phyloP scores from a whole-genome alignment of 2,113 vertebrate species.

The Chaetodon auriga region DNA sequence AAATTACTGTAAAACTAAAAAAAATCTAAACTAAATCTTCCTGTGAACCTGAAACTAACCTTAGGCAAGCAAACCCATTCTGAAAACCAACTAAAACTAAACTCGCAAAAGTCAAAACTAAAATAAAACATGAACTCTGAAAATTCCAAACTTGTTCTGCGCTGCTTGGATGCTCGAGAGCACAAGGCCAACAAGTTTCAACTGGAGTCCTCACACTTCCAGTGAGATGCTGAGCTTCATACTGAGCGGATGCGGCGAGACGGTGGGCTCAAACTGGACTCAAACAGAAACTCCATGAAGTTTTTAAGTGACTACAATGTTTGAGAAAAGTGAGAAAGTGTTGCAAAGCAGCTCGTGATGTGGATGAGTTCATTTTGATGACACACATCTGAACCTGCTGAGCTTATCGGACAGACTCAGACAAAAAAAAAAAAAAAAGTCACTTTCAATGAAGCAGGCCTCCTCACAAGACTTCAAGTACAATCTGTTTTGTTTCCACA shows the following conservation, averaged over 20 bases:
- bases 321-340: conserved; percentile 6
- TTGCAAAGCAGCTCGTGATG: neutral
- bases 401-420: conserved; percentile 16
- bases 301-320: neutral
- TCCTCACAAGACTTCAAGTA: conserved; percentile 5
- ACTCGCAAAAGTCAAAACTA: too few species aligned
- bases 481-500: conserved; percentile 35
- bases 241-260: neutral
- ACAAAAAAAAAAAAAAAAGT: conserved; percentile 15
- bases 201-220: neutral
- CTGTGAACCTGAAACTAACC: too few species aligned
- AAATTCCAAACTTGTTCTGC: neutral
- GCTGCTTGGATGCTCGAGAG: neutral
- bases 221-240: conserved; percentile 4
- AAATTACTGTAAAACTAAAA: too few species aligned
- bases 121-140: too few species aligned
- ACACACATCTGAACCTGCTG: conserved; percentile 15
- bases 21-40: too few species aligned
- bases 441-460: conserved; percentile 6
- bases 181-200: neutral
- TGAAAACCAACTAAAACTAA: too few species aligned
- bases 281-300: neutral
- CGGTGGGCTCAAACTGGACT: neutral
- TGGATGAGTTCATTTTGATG: neutral
- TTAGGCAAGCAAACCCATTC: too few species aligned